phyloP scores from a whole-genome alignment of 2,113 vertebrate genomes.

The Elephantulus edwardii region DNA sequence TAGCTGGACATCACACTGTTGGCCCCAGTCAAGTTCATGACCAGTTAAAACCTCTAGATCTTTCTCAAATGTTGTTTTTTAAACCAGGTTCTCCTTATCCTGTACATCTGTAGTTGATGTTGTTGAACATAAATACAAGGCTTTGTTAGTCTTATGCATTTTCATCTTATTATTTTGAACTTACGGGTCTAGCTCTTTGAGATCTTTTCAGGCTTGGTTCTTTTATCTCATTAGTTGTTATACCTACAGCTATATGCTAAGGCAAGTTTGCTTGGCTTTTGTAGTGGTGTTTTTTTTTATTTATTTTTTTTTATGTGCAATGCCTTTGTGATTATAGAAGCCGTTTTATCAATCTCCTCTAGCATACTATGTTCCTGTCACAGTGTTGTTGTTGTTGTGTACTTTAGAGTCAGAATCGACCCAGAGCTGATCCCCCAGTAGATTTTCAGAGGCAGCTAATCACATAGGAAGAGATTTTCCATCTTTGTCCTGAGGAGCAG shows the following conservation, averaged over 20 bases:
- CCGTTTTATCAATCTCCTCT: not conserved
- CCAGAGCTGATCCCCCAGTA: too few species aligned
- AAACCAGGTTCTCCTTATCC: slow-evolving; percentile 38
- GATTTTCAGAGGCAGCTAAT: too few species aligned
- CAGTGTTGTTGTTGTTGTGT: too few species aligned
- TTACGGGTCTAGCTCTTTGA: slow-evolving; percentile 42
- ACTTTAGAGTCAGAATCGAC: too few species aligned
- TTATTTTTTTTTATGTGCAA: slow-evolving; percentile 46
- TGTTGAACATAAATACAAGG: slow-evolving; percentile 47
- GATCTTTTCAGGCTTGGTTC: slow-evolving; percentile 59
- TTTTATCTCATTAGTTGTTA: slow-evolving; percentile 46
- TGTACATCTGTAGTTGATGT: slow-evolving; percentile 45
- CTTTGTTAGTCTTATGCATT: slow-evolving; percentile 51
- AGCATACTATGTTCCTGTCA: not conserved
- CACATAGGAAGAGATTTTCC: too few species aligned
- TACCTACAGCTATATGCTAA: slow-evolving; percentile 31
- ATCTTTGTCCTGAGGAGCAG: too few species aligned
- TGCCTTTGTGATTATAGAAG: slow-evolving; percentile 47
- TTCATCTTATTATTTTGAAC: slow-evolving; percentile 59
- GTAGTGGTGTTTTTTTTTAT: too few species aligned
- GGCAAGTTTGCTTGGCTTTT: too few species aligned
- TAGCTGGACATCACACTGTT: not conserved
- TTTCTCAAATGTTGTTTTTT: slow-evolving; percentile 46
- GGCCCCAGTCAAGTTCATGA: not conserved
- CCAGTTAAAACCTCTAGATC: slow-evolving; percentile 23